Evolutionary conservation across 2,888 invertebrate genomes (phyloP), one percentile per base, ranked within the genome.

Genomic region (Chrysolina americana): DNA sequence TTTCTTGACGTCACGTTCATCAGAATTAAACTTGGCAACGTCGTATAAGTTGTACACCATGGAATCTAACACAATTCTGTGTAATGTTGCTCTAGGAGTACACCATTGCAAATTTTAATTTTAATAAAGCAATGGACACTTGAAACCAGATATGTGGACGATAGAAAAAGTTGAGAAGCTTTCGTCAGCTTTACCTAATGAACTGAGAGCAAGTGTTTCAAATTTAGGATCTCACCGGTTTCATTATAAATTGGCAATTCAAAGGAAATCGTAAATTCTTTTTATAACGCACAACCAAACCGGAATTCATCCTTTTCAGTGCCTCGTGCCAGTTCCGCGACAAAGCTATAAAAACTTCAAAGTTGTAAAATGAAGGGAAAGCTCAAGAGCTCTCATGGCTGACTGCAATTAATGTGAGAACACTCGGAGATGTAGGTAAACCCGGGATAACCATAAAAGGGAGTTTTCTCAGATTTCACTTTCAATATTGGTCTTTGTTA

Each of bases 371-470:
- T 59, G 36, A n/a, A 36, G 28, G 21, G 28, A 36, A 36, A 28
- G 23, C 59, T 28, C 17, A 59, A 23, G 59, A 36, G 28, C 59
- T 59, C 59, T 59, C 36, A 59, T 59, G 59, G 59, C 59, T n/a
- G 28, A 59, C 59, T 59, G 83, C 83, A 83, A 84, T 84, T 83
- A 84, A 82, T 80, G 75, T 76, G 76, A 84, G 83, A 75, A 78
- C 80, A 77, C 84, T 84, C 76, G 71, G 78, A 78, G 74, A 74
- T 78, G 81, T 81, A 81, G 79, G 66, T 74, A 70, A 70, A 62
- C 77, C 79, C 80, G 78, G 78, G 80, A 79, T 81, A 76, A 81
- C 80, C 80, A 79, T 74, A 81, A 80, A 65, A 65, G 68, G 59
- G 28, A 17, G 36, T 59, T 59, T 47, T 44, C 48, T 63, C 63